Evolutionary conservation across 2,888 invertebrate species (phyloP).

Genomic region (Monopis laevigella): DNA sequence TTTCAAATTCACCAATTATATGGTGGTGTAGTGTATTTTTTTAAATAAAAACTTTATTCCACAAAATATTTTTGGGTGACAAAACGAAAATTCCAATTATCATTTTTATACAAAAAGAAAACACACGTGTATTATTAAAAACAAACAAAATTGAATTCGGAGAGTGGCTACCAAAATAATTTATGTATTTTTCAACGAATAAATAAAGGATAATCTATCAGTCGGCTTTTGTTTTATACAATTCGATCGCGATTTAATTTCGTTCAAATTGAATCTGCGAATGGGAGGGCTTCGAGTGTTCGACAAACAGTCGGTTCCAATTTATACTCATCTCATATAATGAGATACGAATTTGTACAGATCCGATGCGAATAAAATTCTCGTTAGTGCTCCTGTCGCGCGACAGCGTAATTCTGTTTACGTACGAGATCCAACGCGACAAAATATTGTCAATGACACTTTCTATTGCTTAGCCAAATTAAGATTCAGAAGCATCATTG

Average conservation of each 20-base stretch:
- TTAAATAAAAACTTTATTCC: no score
- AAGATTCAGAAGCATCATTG: no score
- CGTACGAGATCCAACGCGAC: slow-evolving; percentile 4
- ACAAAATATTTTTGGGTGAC: no score
- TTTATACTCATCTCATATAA: slow-evolving; percentile 54
- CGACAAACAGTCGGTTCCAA: slow-evolving; percentile 57
- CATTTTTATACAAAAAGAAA: slow-evolving; percentile 4
- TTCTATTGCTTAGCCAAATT: slow-evolving; percentile 6
- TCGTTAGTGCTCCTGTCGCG: slow-evolving; percentile 44
- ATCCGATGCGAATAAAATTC: slow-evolving; percentile 40
- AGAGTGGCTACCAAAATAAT: neutral
- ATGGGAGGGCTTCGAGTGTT: slow-evolving; percentile 38
- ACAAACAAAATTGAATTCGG: slow-evolving; percentile 7
- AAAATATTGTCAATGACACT: slow-evolving; percentile 6
- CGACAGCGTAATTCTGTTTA: slow-evolving; percentile 29
- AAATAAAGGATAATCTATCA: slow-evolving; percentile 9
- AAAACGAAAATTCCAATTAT: neutral
- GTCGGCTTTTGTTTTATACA: slow-evolving; percentile 39
- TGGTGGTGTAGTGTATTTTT: no score
- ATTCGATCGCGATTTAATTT: slow-evolving; percentile 61
- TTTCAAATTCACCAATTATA: no score
- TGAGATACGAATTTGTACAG: slow-evolving; percentile 41
- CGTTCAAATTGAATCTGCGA: slow-evolving; percentile 46
- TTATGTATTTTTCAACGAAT: slow-evolving; percentile 1
- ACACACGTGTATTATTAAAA: slow-evolving; percentile 5